Base-by-base conservation (phyloP, 1,140 invertebrate species). In the Listronotus bonariensis region DNA sequence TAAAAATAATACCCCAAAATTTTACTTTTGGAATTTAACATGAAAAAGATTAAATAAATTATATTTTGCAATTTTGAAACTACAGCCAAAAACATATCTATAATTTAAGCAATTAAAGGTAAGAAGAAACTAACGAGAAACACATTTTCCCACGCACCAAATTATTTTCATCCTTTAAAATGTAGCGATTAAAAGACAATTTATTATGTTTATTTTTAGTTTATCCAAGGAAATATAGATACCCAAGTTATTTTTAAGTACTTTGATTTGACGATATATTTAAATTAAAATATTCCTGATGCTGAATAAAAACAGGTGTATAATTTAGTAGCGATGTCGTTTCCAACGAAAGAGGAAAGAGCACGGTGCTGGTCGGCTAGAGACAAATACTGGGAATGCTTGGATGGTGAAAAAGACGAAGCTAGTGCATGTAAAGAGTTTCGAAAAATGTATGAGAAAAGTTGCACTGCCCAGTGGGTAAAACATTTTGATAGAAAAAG, bases 401-500 rank as follows among this genome's bases (percentile, higher is more conserved):
- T 97, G 59, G 91, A 94, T 78, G 76, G 71, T 72, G 72, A 72
- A 63, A 80, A 80, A 67, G 78, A 70, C 69, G 70, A 69, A 15
- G 65, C 78, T 36, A 75, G 72, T 51, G 81, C 83, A 8, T 97
- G 95, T 80, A 75, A 80, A 66, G 82, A 89, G 74, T 79, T 91
- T 68, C 86, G 92, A 60, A 87, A 89, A 80, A 54, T 86, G 17
- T 97, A 92, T 82, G 92, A 94, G 84, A 84, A 85, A 52, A 86
- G 85, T 14, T 97, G 94, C 78, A 89, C 92, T n/a, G 77, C 85
- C 12, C 88, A 91, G 79, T 97, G 94, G 94, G 92, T 96, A 10
- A 94, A 92, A 80, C 93, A 97, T 81, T 97, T 97, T 81, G 92
- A 96, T 81, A 85, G 92, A 74, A 95, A 93, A 79, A 79, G 91